A percentile compares a stretch with the other conserved stretches of the same genome.
Conservation (phyloP, 2,888 invertebrate species). For the Escarpia spicata region DNA sequence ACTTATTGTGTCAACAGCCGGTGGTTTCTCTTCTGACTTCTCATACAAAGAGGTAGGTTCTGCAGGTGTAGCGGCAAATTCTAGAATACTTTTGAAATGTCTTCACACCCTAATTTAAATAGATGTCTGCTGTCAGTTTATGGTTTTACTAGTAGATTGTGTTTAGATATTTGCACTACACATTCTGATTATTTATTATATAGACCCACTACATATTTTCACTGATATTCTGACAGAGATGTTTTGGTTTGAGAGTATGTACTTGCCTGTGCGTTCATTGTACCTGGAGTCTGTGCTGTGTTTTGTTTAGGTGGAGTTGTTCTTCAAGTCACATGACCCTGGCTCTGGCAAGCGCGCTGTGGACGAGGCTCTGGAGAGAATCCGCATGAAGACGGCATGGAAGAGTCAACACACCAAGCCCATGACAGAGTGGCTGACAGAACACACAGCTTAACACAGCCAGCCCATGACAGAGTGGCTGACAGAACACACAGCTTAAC, state of each 20-base stretch:
- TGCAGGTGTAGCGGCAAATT: background rate
- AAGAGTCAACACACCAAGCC: constrained; percentile 48
- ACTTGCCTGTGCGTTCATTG: background rate
- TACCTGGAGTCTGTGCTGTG: background rate
- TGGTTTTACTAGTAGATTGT: too few relatives aligned
- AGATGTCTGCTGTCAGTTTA: background rate
- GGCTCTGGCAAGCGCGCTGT: constrained; percentile 57
- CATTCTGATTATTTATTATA: too few relatives aligned
- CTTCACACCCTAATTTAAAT: background rate
- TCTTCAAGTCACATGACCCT: constrained; percentile 53
- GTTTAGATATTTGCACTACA: too few relatives aligned
- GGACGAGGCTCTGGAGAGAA: constrained; percentile 59
- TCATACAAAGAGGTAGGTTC: constrained; percentile 59
- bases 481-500: background rate
- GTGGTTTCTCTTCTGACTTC: constrained; percentile 58
- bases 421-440: constrained; percentile 56
- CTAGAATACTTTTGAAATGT: background rate
- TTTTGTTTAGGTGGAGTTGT: constrained; percentile 47
- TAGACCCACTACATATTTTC: background rate
- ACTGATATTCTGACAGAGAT: background rate
- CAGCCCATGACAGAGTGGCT: background rate
- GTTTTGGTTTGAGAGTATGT: background rate
- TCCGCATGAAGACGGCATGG: constrained; percentile 63
- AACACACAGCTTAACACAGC: constrained; percentile 2
- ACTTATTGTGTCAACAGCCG: constrained; percentile 51